A percentile compares a stretch with the other conserved stretches of the same genome.
These are phyloP conservation scores for Eospalax fontanierii DNA, from an alignment of 2,797 vertebrate species.

Conservation along the genomic window DNA sequence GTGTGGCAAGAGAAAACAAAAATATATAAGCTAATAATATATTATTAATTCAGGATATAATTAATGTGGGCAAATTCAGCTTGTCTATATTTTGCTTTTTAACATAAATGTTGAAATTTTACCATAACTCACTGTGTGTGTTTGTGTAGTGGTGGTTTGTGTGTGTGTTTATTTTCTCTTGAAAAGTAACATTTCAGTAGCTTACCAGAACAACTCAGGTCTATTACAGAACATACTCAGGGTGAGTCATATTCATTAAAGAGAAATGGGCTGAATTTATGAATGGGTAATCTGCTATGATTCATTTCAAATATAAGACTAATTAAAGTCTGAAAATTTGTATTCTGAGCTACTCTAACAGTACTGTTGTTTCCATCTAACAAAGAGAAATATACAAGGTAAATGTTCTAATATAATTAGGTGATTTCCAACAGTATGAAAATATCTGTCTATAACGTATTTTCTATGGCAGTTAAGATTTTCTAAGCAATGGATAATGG, in stretches of 20 bases:
- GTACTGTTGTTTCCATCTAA: constrained; percentile 84
- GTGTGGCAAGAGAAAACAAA: neutral
- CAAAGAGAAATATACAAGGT: constrained; percentile 74
- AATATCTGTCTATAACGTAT: constrained; percentile 66
- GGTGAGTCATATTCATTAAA: constrained; percentile 89
- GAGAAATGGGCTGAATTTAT: constrained; percentile 83
- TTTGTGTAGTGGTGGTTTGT: too few species aligned
- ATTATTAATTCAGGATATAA: neutral
- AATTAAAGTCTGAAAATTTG: constrained; percentile 86
- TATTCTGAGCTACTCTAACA: constrained; percentile 83
- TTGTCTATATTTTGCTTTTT: constrained; percentile 86
- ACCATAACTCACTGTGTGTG: constrained; percentile 83
- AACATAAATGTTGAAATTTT: constrained; percentile 84
- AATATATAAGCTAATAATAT: neutral
- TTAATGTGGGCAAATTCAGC: constrained; percentile 66
- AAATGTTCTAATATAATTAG: constrained; percentile 77
- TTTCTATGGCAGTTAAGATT: constrained; percentile 56
- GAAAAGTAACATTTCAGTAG: constrained; percentile 88
- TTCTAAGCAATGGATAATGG: constrained; percentile 54
- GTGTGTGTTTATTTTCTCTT: constrained; percentile 84
- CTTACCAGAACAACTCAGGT: constrained; percentile 86
- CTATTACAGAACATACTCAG: constrained; percentile 83
- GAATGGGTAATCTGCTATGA: constrained; percentile 88
- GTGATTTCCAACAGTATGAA: constrained; percentile 52
- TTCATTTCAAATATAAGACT: constrained; percentile 86